These are phyloP conservation scores for Paratrypauchen microcephalus DNA, from an alignment of 2,797 vertebrate species.

Conservation along the genomic window DNA sequence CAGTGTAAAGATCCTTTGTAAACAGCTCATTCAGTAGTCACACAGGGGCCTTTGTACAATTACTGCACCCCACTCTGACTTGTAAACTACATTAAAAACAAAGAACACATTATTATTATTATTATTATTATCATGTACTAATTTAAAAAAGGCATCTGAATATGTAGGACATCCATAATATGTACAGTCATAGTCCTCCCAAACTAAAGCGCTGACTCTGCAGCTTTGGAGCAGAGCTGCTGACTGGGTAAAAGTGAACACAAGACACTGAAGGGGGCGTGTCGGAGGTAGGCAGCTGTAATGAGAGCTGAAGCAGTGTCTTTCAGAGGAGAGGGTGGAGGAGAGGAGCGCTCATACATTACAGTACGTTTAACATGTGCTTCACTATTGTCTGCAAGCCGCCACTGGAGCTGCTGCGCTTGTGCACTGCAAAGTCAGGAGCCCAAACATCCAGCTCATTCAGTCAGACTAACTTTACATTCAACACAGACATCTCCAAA, in stretches of 20 bases:
- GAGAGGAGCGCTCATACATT: slow-evolving; percentile 52
- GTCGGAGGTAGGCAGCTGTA: slow-evolving; percentile 71
- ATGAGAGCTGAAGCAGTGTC: slow-evolving; percentile 75
- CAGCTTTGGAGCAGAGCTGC: slow-evolving; percentile 34
- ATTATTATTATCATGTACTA: slow-evolving; percentile 6
- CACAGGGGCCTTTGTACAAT: slow-evolving; percentile 33
- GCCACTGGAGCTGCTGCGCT: slow-evolving; percentile 56
- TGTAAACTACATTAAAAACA: slow-evolving; percentile 50
- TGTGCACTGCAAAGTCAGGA: slow-evolving; percentile 66
- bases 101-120: slow-evolving; percentile 26
- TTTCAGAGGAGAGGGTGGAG: slow-evolving; percentile 55
- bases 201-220: slow-evolving; percentile 27
- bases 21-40: slow-evolving; percentile 64
- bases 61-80: slow-evolving; percentile 41
- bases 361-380: slow-evolving; percentile 68
- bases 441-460: slow-evolving; percentile 38
- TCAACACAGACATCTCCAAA: slow-evolving; percentile 37
- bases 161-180: slow-evolving; percentile 42
- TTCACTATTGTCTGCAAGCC: slow-evolving; percentile 50
- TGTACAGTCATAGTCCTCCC: slow-evolving; percentile 43
- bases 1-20: slow-evolving; percentile 47
- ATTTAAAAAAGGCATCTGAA: slow-evolving; percentile 60
- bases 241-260: slow-evolving; percentile 34
- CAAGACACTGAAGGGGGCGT: slow-evolving; percentile 39
- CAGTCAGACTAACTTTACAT: slow-evolving; percentile 47